phyloP scores from a whole-genome alignment of 2,888 invertebrate genomes.

The Papilio gigon region DNA sequence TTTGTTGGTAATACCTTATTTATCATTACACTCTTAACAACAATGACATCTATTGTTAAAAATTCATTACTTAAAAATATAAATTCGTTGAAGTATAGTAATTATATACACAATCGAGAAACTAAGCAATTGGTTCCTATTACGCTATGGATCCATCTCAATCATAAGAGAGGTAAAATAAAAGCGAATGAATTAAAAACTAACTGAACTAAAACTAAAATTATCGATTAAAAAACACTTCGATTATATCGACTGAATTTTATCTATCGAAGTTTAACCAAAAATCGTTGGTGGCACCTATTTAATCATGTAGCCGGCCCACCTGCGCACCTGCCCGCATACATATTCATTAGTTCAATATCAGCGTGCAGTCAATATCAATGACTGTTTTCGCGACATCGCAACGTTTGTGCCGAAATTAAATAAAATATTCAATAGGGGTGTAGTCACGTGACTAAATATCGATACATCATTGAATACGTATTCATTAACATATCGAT shows the following conservation, averaged over 20 bases:
- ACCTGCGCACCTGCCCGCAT: constrained; percentile 79
- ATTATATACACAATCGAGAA: background rate
- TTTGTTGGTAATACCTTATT: background rate
- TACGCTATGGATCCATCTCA: constrained; percentile 11
- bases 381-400: constrained; percentile 69
- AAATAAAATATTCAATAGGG: constrained; percentile 38
- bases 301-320: constrained; percentile 72
- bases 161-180: constrained; percentile 22
- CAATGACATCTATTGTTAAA: background rate
- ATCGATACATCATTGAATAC: too few relatives aligned
- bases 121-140: background rate
- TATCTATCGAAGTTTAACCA: constrained; percentile 63
- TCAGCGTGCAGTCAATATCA: constrained; percentile 68
- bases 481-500: too few relatives aligned
- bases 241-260: constrained; percentile 60
- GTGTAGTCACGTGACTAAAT: background rate
- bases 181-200: constrained; percentile 31
- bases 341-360: constrained; percentile 78
- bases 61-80: background rate
- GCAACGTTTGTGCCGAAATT: constrained; percentile 45
- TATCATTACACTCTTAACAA: background rate
- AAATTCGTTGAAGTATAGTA: background rate
- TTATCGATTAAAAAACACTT: constrained; percentile 59
- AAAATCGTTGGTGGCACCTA: constrained; percentile 77
- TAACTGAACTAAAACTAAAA: constrained; percentile 34